Evolutionary conservation across 2,888 invertebrate genomes (phyloP).

Genomic region (Trissoscelio sp.): DNA sequence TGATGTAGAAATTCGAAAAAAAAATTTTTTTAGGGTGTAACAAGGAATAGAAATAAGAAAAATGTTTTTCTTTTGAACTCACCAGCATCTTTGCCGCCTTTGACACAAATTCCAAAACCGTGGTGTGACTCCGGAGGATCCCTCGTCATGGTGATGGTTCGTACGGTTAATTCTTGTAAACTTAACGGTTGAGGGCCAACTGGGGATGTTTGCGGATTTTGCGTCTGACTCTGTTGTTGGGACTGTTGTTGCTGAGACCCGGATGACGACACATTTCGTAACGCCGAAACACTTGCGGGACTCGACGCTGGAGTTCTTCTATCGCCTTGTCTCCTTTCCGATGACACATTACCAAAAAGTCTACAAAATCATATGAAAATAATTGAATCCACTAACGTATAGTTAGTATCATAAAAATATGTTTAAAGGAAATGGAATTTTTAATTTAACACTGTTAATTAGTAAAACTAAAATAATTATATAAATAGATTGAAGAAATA

Average conservation of each 20-base stretch:
- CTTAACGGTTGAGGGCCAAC: conserved; percentile 85
- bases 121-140: conserved; percentile 92
- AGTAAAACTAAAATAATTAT: too few relatives aligned
- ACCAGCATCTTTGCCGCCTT: conserved; percentile 96
- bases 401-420: too few relatives aligned
- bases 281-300: conserved; percentile 85
- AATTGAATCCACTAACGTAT: too few relatives aligned
- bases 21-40: not conserved
- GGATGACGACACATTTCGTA: conserved; percentile 73
- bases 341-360: conserved; percentile 80
- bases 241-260: conserved; percentile 62
- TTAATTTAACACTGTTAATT: too few relatives aligned
- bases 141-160: conserved; percentile 93
- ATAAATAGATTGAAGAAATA: too few relatives aligned
- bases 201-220: conserved; percentile 84
- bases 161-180: conserved; percentile 90
- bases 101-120: conserved; percentile 95
- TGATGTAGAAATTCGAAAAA: not conserved
- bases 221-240: conserved; percentile 70
- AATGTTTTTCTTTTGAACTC: conserved; percentile 65
- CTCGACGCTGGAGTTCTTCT: conserved; percentile 92
- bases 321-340: conserved; percentile 84
- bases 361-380: conserved; percentile 79
- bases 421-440: too few relatives aligned
- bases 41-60: not conserved